Percentiles rank a stretch among this genome's conserved stretches.
Evolutionary conservation across 2,888 invertebrate species (phyloP).

Genomic region (Rugalucina vietnamica): DNA sequence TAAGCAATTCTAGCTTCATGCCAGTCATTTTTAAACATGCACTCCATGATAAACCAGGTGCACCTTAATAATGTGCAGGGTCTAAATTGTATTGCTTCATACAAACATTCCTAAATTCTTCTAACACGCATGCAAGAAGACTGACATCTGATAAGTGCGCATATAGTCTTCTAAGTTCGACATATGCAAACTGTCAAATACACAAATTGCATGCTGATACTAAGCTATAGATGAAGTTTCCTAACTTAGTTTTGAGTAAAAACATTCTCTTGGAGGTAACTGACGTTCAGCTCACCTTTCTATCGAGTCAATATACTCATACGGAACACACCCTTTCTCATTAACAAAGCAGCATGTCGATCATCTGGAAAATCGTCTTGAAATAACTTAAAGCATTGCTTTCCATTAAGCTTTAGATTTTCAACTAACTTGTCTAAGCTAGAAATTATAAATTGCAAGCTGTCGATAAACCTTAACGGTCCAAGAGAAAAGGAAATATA

Average conservation of each 20-base stretch:
- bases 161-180: slow-evolving; percentile 41
- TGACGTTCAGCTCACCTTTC: slow-evolving; percentile 35
- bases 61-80: slow-evolving; percentile 26
- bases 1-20: slow-evolving; percentile 51
- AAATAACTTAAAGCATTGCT: neutral
- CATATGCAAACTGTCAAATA: slow-evolving; percentile 14
- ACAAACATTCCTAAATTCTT: slow-evolving; percentile 26
- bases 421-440: slow-evolving; percentile 43
- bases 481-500: slow-evolving; percentile 60
- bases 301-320: neutral
- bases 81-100: slow-evolving; percentile 23
- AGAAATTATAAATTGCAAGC: slow-evolving; percentile 33
- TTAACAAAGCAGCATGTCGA: neutral
- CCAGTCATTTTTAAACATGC: slow-evolving; percentile 49
- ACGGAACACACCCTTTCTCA: neutral
- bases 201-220: neutral
- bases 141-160: slow-evolving; percentile 34
- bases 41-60: slow-evolving; percentile 54
- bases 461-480: slow-evolving; percentile 53
- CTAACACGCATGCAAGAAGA: slow-evolving; percentile 29
- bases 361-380: too few relatives aligned
- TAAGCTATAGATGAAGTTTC: slow-evolving; percentile 24
- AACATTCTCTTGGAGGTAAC: slow-evolving; percentile 29
- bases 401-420: neutral
- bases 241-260: slow-evolving; percentile 29